Base-by-base conservation (phyloP, 37 sponge, comb jelly and placozoan genomes). In the Beroe forskalii region DNA sequence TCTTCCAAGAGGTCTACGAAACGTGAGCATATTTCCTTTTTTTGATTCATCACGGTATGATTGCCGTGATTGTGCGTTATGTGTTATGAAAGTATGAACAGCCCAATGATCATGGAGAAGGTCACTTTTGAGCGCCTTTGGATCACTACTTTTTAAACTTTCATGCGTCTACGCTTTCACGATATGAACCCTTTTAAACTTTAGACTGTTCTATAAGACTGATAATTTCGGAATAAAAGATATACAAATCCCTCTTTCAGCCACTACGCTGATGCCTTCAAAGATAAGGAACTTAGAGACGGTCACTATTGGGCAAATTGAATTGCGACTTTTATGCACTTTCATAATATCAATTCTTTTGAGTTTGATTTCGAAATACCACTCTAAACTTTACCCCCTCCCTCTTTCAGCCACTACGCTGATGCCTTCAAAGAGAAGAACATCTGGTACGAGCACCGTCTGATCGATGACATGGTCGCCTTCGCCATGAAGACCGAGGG, bases 271-370 rank as follows among this genome's bases (percentile, higher is more conserved):
- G 37, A 92, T 25, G 86, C 94, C 90, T 97, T 91, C 91, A 95
- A 95, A 55, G 93, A 93, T 0, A 93, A 93, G 67, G 89, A 90
- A 0, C 93, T 97, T 60, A 95, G 97, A 96, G 95, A 97, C 36
- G 97, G 95, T 67, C 97, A 97, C 69, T 90, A 96, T 2, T 92
- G 95, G 44, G 95, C 95, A 61, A 96, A 97, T 62, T 95, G 95
- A 90, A 97, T 97, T 95, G 97, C 95, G n/a, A 96, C 97, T 0
- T 95, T 95, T n/a, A n/a, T n/a, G n/a, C n/a, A n/a, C n/a, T n/a
- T n/a, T n/a, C n/a, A n/a, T n/a, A n/a, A n/a, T n/a, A n/a, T n/a
- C n/a, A n/a, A n/a, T n/a, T n/a, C n/a, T n/a, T n/a, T n/a, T n/a
- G n/a, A n/a, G n/a, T n/a, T n/a, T n/a, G n/a, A n/a, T n/a, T n/a